These are phyloP conservation scores for Heliocidaris tuberculata DNA, from an alignment of 35 echinoderm and acorn worm genomes.

Conservation along the genomic window DNA sequence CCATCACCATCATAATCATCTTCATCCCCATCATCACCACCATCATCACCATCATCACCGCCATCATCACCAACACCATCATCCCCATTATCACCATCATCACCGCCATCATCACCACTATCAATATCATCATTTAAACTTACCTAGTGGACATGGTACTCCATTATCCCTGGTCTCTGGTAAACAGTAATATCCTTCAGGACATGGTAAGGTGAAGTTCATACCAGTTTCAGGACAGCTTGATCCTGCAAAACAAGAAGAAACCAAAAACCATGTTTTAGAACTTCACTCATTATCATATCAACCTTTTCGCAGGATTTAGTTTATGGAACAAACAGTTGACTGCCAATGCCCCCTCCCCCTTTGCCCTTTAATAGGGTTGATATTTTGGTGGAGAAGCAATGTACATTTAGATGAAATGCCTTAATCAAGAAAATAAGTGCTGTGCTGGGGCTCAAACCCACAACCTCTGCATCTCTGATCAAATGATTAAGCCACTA, in stretches of 20 bases:
- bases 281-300: not conserved
- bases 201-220: slow-evolving; percentile 81
- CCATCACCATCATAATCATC: slow-evolving; percentile 1
- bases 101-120: not conserved
- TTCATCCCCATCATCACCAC: not conserved
- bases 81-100: not conserved
- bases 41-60: not conserved
- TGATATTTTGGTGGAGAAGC: too few species aligned
- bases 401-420: too few species aligned
- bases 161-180: slow-evolving; percentile 78
- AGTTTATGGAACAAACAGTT: too few species aligned
- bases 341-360: too few species aligned
- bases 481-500: too few species aligned
- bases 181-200: slow-evolving; percentile 83
- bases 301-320: too few species aligned
- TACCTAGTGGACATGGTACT: slow-evolving; percentile 83
- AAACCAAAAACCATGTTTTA: not conserved
- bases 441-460: too few species aligned
- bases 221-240: slow-evolving; percentile 86
- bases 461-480: too few species aligned
- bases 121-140: not conserved
- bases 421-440: too few species aligned
- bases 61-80: not conserved
- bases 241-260: slow-evolving; percentile 49
- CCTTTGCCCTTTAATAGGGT: too few species aligned